Evolutionary conservation across 2,888 invertebrate genomes (phyloP).

Genomic region (Yponomeuta sedellus): DNA sequence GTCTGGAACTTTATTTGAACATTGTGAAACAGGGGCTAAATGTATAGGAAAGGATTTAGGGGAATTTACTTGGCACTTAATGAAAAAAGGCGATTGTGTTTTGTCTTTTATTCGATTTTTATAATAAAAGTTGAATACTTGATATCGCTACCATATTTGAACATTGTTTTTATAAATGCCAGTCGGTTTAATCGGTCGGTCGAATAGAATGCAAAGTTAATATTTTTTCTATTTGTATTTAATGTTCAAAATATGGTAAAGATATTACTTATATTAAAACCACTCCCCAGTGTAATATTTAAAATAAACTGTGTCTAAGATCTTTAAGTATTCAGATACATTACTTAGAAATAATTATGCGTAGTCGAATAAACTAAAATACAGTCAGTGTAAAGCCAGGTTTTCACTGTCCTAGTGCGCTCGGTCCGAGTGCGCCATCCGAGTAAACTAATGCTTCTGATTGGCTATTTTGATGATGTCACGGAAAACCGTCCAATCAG

Average conservation of each 20-base stretch:
- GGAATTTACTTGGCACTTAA: neutral
- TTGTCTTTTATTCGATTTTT: neutral
- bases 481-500: too few species aligned
- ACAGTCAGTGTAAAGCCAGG: too few species aligned
- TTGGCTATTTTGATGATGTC: too few species aligned
- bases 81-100: neutral
- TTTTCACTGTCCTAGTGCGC: too few species aligned
- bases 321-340: neutral
- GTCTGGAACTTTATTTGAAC: too few species aligned
- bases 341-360: constrained; percentile 2
- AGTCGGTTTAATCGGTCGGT: neutral
- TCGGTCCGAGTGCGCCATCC: too few species aligned
- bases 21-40: too few species aligned
- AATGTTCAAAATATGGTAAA: neutral
- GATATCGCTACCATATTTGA: neutral
- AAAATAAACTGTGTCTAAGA: constrained; percentile 42
- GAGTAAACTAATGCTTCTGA: too few species aligned
- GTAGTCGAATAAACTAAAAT: too few species aligned
- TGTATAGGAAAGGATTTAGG: neutral
- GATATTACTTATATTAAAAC: neutral
- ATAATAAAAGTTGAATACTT: neutral
- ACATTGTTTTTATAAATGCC: neutral
- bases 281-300: constrained; percentile 44
- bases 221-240: neutral
- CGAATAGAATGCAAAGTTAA: neutral